Conservation (phyloP, 2,888 invertebrate species). For the Drosophila helvetica region DNA sequence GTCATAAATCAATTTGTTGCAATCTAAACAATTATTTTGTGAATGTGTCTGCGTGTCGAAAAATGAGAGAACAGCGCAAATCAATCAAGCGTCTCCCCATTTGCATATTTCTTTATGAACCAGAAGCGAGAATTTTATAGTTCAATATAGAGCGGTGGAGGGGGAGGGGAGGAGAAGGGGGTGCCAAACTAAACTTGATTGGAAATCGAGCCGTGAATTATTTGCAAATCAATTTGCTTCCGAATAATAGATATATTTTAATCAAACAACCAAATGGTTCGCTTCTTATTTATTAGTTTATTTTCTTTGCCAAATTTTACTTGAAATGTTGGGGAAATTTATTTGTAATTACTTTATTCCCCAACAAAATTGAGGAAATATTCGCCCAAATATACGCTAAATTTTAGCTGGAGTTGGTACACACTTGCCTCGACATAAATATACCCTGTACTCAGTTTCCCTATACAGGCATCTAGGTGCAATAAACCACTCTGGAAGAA, state of each 20-base stretch:
- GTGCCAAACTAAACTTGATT: constrained; percentile 25
- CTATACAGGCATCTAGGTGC: too few species aligned
- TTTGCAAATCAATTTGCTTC: neutral
- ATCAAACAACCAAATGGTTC: neutral
- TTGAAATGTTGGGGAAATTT: neutral
- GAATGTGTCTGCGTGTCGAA: constrained; percentile 39
- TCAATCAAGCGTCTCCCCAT: constrained; percentile 58
- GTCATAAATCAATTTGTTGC: constrained; percentile 77
- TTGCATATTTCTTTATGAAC: constrained; percentile 20
- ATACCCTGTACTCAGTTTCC: too few species aligned
- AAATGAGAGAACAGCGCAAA: constrained; percentile 55
- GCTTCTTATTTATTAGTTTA: too few species aligned
- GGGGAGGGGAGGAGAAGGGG: neutral
- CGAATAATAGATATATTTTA: too few species aligned
- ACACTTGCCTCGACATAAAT: neutral
- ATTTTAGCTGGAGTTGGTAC: neutral
- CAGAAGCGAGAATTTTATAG: constrained; percentile 2
- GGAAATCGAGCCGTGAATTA: constrained; percentile 22
- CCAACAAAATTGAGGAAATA: too few species aligned
- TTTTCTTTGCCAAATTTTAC: neutral
- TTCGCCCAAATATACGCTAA: too few species aligned
- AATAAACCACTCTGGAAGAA: too few species aligned
- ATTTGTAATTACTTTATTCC: neutral
- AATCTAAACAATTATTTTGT: constrained; percentile 54
- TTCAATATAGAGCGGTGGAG: too few species aligned